Base-by-base conservation (phyloP, 2,113 vertebrate genomes). In the Mus spicilegus region DNA sequence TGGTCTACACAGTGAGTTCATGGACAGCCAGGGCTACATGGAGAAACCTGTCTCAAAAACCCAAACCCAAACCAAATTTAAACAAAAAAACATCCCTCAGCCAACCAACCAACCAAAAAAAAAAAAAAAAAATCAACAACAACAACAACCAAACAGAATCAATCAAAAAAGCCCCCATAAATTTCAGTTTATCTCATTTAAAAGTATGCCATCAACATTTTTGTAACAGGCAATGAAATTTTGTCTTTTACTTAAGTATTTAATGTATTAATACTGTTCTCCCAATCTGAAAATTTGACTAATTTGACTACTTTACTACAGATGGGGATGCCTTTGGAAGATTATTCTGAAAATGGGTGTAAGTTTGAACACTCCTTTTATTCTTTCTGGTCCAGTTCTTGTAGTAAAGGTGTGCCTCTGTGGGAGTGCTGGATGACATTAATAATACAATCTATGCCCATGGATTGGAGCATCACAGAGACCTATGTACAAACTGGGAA, bases 341-440 rank as follows among this genome's bases (percentile, higher is more conserved):
- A 54, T 80, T 9, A 70, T 95, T 90, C 30, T 96, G 89, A 84
- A 94, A 75, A 58, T 65, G 16, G 14, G 4, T n/a, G 39, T 76
- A 86, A 22, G 67, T n/a, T 36, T 93, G n/a, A n/a, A 49, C 30
- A 14, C 22, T 94, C 11, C 7, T 65, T 73, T 95, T 46, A 78
- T 73, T 95, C 30, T 70, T 63, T 90, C 20, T 77, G 70, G 46
- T 8, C 14, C 14, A 49, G 22, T 33, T 93, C 3, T 81, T 49
- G 16, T 28, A 19, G 63, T 89, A 69, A 77, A 49, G n/a, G 72
- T 54, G 72, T 10, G 78, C 36, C 56, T 90, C 87, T 95, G 26
- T 70, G 93, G 89, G 76, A 89, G 90, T 39, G 39, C 26, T 77
- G 24, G 49, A 65, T 65, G 70, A 24, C 56, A 90, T 30, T 63